phyloP scores from a whole-genome alignment of 35 echinoderm and acorn worm genomes.

The Lytechinus pictus region DNA sequence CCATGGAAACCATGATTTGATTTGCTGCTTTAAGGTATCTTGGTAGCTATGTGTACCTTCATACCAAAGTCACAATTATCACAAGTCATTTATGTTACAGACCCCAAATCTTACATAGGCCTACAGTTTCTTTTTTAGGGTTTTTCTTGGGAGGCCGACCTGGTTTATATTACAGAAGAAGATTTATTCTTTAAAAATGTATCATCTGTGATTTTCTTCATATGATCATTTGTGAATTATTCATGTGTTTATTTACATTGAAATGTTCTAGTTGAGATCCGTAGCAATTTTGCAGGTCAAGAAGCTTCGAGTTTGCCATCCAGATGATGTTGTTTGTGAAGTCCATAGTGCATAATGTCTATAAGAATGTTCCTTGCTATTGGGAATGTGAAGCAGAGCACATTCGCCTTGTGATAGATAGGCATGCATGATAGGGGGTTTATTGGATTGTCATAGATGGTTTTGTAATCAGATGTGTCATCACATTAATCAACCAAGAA shows the following conservation, averaged over 20 bases:
- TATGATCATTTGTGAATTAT: not conserved
- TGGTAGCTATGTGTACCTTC: no score
- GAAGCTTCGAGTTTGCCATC: not conserved
- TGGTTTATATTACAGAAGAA: no score
- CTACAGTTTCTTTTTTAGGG: no score
- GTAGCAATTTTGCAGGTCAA: not conserved
- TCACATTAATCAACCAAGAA: slow-evolving; percentile 19
- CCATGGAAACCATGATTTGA: no score
- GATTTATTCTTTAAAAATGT: no score
- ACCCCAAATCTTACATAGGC: no score
- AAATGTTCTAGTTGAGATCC: not conserved
- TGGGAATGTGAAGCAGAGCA: not conserved
- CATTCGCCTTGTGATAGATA: not conserved
- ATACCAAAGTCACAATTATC: no score
- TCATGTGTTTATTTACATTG: not conserved
- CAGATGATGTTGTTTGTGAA: not conserved
- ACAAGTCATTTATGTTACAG: no score
- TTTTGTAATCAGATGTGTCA: not conserved
- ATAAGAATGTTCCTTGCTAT: not conserved
- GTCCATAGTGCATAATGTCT: not conserved
- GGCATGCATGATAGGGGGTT: not conserved
- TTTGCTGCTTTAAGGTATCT: no score
- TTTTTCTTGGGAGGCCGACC: no score
- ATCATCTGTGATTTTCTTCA: no score
- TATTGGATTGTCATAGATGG: not conserved